These are phyloP conservation scores for Prochilodus magdalenae DNA, from an alignment of 2,113 vertebrate genomes.

Conservation along the genomic window DNA sequence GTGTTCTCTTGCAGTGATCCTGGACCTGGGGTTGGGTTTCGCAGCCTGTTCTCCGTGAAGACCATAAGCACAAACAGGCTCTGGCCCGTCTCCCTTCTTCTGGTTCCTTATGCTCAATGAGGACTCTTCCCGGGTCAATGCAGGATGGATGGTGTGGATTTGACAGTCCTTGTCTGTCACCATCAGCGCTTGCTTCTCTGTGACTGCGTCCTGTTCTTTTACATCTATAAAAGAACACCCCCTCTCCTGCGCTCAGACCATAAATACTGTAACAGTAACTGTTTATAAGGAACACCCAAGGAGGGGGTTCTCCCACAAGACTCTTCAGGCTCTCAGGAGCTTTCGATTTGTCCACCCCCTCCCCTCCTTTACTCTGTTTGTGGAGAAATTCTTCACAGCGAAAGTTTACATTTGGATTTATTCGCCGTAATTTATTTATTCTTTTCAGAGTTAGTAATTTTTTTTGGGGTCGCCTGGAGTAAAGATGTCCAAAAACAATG, in stretches of 20 bases:
- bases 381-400: slow-evolving; percentile 27
- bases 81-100: slow-evolving; percentile 57
- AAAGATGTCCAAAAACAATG: slow-evolving; percentile 76
- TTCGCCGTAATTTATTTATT: slow-evolving; percentile 64
- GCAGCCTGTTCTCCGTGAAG: not conserved
- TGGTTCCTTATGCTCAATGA: slow-evolving; percentile 61
- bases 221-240: slow-evolving; percentile 71
- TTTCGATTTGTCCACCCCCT: slow-evolving; percentile 19
- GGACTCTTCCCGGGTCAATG: slow-evolving; percentile 64
- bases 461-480: slow-evolving; percentile 8
- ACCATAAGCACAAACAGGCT: slow-evolving; percentile 41
- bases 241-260: slow-evolving; percentile 69
- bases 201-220: slow-evolving; percentile 65
- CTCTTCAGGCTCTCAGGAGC: slow-evolving; percentile 36
- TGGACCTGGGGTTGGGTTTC: slow-evolving; percentile 39
- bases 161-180: slow-evolving; percentile 63
- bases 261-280: slow-evolving; percentile 65
- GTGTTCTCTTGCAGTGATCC: slow-evolving; percentile 46
- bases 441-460: not conserved
- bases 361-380: slow-evolving; percentile 29
- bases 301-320: slow-evolving; percentile 35
- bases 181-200: slow-evolving; percentile 64
- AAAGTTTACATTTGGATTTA: slow-evolving; percentile 50
- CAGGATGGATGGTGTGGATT: slow-evolving; percentile 81
- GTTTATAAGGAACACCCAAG: slow-evolving; percentile 52